Evolutionary conservation across 2,888 invertebrate species (phyloP).

Genomic region (Megaustenia siamemsis): DNA sequence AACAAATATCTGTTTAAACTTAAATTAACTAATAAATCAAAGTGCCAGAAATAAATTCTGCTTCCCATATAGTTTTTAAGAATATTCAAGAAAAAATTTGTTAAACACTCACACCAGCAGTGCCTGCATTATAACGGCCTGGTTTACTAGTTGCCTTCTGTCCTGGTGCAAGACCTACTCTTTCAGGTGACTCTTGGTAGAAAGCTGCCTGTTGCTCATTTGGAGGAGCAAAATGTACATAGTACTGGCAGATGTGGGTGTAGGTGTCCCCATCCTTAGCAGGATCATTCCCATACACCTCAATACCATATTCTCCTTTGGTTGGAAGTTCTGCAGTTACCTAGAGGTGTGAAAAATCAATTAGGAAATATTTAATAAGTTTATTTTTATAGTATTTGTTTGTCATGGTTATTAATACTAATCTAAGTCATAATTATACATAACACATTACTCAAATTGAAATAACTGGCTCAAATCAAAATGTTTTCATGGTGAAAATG

Average conservation of each 20-base stretch:
- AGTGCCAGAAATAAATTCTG: background rate
- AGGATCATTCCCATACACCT: slow-evolving; percentile 80
- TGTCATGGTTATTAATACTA: no score
- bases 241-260: slow-evolving; percentile 78
- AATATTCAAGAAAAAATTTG: background rate
- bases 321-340: slow-evolving; percentile 74
- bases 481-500: no score
- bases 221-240: slow-evolving; percentile 71
- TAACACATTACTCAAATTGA: no score
- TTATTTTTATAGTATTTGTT: no score
- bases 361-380: background rate
- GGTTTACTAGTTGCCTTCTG: slow-evolving; percentile 58
- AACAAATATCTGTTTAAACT: no score
- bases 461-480: no score
- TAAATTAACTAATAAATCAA: no score
- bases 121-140: slow-evolving; percentile 63
- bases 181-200: slow-evolving; percentile 72
- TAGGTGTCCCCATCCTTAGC: slow-evolving; percentile 78
- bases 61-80: background rate
- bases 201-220: slow-evolving; percentile 71
- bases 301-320: slow-evolving; percentile 79
- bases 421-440: no score
- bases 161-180: slow-evolving; percentile 58
- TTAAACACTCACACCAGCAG: slow-evolving; percentile 64
- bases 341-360: slow-evolving; percentile 13